Base-by-base conservation (phyloP, 2,797 vertebrate species). In the Notoglanidium macrostoma region DNA sequence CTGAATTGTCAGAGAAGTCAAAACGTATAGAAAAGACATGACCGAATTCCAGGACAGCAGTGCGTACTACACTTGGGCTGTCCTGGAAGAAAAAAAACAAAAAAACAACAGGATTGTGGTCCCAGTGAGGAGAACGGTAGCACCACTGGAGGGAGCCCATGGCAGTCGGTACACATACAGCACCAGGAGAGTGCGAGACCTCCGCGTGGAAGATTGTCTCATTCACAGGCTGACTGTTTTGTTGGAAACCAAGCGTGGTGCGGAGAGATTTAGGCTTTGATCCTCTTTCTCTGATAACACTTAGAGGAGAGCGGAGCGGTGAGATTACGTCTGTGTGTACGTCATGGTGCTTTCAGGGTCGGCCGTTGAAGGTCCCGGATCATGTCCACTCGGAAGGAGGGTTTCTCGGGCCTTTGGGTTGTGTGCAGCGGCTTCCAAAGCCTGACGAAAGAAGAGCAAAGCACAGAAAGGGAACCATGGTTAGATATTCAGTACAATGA, bases 341-440 rank as follows among this genome's bases (percentile, higher is more conserved):
- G 74, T 88, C 87, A 26, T 70, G 88, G 67, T 51, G 40, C 29
- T 65, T 90, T 86, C 21, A 65, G 51, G 79, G 23, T 84, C 84
- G 8, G 35, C 55, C 49, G 19, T 1, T 2, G 44, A 14, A 19
- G 21, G 72, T 57, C 91, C 84, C 89, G 70, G 57, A 93, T 90
- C 95, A 98, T 95, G 97, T 98, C 97, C 97, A 98, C 96, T 98
- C 96, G 92, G 96, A 93, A 74, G 97, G 97, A 79, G 96, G 96
- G 79, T 97, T 95, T 93, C 96, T 95, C 86, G 97, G 97, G 94
- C 97, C 97, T 97, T 94, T 97, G 91, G 97, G 97, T 90, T 96
- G 97, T 92, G 95, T 94, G 94, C 96, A 96, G 92, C 96, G 96
- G 94, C 96, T 97, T 94, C 97, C 96, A 94, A 97, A 98, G 92